Conservation (phyloP, 2,113 vertebrate genomes). For the Hemicordylus capensis region DNA sequence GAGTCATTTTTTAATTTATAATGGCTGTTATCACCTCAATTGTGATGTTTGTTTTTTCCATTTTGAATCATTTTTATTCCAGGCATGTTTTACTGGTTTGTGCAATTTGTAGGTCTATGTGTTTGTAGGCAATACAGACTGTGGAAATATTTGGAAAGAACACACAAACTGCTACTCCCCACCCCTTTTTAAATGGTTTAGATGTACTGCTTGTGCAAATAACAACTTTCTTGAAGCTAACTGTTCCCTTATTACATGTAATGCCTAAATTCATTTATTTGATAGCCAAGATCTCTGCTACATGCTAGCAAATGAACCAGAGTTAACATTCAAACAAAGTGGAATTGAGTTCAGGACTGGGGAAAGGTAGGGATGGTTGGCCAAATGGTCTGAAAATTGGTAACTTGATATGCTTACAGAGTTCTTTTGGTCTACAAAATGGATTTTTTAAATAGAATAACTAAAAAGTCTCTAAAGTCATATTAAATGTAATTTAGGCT, state of each 20-base stretch:
- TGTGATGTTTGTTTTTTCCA: constrained; percentile 43
- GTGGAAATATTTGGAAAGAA: too few species aligned
- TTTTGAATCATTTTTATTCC: constrained; percentile 44
- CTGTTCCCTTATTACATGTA: neutral
- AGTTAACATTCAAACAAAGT: neutral
- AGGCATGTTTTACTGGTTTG: neutral
- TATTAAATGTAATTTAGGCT: neutral
- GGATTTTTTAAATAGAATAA: neutral
- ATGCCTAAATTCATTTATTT: constrained; percentile 62
- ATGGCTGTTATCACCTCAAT: too few species aligned
- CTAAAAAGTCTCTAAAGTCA: neutral
- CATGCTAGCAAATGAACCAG: constrained; percentile 14
- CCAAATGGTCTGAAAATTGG: neutral
- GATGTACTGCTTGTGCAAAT: neutral
- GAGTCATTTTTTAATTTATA: constrained; percentile 9
- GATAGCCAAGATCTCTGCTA: constrained; percentile 74
- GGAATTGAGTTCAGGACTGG: neutral
- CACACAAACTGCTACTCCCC: too few species aligned
- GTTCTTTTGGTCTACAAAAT: neutral
- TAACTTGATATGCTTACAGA: neutral
- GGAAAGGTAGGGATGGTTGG: neutral
- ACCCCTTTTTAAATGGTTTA: neutral
- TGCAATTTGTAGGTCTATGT: too few species aligned
- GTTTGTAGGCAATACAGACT: too few species aligned
- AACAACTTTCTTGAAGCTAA: neutral